Percentiles rank a stretch among this genome's conserved stretches.
These are phyloP conservation scores for Rhodeus uyekii DNA, from an alignment of 2,797 vertebrate species.

Conservation along the genomic window DNA sequence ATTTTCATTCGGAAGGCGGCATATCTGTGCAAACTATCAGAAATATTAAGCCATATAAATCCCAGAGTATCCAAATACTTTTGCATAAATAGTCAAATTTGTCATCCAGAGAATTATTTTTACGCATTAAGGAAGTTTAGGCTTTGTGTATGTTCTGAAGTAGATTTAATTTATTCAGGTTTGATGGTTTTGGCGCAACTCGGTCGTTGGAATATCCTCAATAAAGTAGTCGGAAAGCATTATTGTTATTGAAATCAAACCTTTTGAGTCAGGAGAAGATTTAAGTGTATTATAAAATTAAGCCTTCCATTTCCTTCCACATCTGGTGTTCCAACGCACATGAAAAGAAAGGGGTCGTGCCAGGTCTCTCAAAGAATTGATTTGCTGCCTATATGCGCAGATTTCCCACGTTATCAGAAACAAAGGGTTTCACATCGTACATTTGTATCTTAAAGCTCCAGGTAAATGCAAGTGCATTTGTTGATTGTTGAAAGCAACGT, in stretches of 20 bases:
- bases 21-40: conserved; percentile 36
- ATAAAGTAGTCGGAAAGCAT: conserved; percentile 61
- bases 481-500: conserved; percentile 54
- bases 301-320: conserved; percentile 68
- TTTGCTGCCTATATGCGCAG: conserved; percentile 71
- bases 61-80: conserved; percentile 13
- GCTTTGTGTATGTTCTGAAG: not conserved
- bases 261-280: conserved; percentile 62
- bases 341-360: conserved; percentile 74
- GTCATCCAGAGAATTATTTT: conserved; percentile 28
- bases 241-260: conserved; percentile 69
- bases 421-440: conserved; percentile 66
- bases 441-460: conserved; percentile 55
- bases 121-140: conserved; percentile 9
- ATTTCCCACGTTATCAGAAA: conserved; percentile 69
- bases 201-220: conserved; percentile 41
- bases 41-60: conserved; percentile 31
- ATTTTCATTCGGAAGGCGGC: conserved; percentile 50
- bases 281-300: conserved; percentile 67
- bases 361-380: conserved; percentile 73
- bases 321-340: conserved; percentile 64
- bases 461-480: conserved; percentile 53
- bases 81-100: conserved; percentile 4
- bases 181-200: not conserved
- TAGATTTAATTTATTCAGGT: conserved; percentile 40